Evolutionary conservation across 2,888 invertebrate species (phyloP).

Genomic region (Dynastes hyllus): DNA sequence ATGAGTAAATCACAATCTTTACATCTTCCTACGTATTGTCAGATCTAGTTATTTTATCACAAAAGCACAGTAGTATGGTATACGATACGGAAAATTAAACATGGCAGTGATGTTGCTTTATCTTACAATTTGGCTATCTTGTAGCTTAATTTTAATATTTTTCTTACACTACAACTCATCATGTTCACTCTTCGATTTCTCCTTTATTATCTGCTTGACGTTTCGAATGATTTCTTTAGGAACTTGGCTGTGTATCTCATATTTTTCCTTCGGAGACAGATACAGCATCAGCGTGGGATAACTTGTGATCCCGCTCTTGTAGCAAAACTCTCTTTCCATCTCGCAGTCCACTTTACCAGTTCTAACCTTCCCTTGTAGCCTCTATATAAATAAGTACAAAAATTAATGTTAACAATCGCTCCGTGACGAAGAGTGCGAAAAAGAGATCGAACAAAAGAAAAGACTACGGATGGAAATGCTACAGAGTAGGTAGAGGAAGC

Average conservation of each 20-base stretch:
- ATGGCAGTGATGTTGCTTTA: too few relatives aligned
- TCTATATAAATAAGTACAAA: slow-evolving; percentile 63
- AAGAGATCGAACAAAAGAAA: too few relatives aligned
- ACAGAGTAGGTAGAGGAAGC: too few relatives aligned
- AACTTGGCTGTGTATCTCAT: slow-evolving; percentile 50
- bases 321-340: slow-evolving; percentile 72
- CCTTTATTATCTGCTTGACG: slow-evolving; percentile 44
- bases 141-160: too few relatives aligned
- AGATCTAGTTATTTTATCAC: slow-evolving; percentile 6
- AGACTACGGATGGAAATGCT: too few relatives aligned
- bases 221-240: slow-evolving; percentile 50
- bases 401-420: slow-evolving; percentile 10
- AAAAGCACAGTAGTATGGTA: neutral
- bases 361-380: slow-evolving; percentile 73
- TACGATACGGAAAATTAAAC: too few relatives aligned
- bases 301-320: slow-evolving; percentile 72
- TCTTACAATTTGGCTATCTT: too few relatives aligned
- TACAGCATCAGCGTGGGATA: slow-evolving; percentile 78
- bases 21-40: neutral
- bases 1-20: neutral
- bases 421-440: neutral
- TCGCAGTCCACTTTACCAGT: slow-evolving; percentile 81
- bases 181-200: slow-evolving; percentile 27
- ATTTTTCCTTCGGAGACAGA: slow-evolving; percentile 62
- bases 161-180: slow-evolving; percentile 44